Conservation (phyloP, 1,140 invertebrate genomes). For the Drosophila seguyi region DNA sequence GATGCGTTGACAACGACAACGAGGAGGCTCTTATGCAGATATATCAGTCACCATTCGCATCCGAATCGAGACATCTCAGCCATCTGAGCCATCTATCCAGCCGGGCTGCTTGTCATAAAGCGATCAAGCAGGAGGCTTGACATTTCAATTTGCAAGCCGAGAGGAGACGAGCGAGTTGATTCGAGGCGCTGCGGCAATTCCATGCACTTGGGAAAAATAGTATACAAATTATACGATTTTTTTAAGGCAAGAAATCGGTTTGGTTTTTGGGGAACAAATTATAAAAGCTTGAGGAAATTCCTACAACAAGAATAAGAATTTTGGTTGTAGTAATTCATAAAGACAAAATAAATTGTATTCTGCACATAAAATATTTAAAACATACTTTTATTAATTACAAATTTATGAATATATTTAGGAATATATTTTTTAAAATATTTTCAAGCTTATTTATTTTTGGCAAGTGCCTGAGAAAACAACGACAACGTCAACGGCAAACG, state of each 20-base stretch:
- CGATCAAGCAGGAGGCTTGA: conserved; percentile 75
- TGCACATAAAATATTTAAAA: neutral
- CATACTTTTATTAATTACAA: neutral
- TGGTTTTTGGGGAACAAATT: neutral
- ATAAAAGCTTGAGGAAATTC: neutral
- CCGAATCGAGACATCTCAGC: conserved; percentile 24
- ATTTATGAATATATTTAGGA: neutral
- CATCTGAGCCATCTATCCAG: conserved; percentile 27
- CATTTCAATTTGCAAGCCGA: conserved; percentile 79
- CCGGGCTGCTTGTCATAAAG: conserved; percentile 78
- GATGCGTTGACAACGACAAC: conserved; percentile 73
- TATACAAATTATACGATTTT: neutral
- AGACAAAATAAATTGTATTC: neutral
- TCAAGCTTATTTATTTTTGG: neutral
- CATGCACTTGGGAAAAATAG: conserved; percentile 10
- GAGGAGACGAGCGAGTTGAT: conserved; percentile 43
- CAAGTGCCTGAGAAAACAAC: conserved; percentile 9
- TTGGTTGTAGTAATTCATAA: too few species aligned
- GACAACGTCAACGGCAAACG: conserved; percentile 9
- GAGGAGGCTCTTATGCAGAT: conserved; percentile 69
- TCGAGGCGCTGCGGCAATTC: conserved; percentile 15
- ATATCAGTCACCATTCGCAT: conserved; percentile 72
- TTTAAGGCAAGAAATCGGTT: neutral
- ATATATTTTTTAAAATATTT: neutral
- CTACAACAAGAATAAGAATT: too few species aligned